phyloP scores from a whole-genome alignment of 2,888 invertebrate genomes.

The Buathra laborator region DNA sequence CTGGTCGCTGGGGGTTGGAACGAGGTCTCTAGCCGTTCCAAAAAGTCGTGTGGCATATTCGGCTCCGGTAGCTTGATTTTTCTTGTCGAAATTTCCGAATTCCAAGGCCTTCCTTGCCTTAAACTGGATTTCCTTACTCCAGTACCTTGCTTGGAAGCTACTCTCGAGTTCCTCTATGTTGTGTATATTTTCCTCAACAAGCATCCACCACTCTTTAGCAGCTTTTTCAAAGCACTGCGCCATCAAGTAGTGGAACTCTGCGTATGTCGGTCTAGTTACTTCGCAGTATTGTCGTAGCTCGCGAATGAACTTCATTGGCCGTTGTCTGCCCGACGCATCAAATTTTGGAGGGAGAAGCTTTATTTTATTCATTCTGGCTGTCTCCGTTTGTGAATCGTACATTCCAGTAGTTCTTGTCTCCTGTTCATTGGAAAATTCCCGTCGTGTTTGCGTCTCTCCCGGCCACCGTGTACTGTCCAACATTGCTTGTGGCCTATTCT shows the following conservation, averaged over 20 bases:
- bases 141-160: background rate
- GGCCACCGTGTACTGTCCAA: no score
- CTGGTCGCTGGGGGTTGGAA: background rate
- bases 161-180: background rate
- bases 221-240: conserved; percentile 5
- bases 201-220: conserved; percentile 13
- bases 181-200: background rate
- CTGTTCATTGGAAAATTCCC: no score
- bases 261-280: background rate
- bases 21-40: background rate
- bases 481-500: no score
- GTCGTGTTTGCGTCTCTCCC: no score
- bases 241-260: background rate
- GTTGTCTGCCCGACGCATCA: background rate
- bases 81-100: no score
- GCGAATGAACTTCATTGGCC: background rate
- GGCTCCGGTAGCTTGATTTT: background rate
- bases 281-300: conserved; percentile 14
- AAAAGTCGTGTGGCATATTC: background rate
- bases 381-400: background rate
- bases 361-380: background rate
- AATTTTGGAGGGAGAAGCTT: background rate
- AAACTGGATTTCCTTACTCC: background rate
- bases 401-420: no score
- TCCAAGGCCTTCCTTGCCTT: background rate